Conservation (phyloP, 2,797 vertebrate genomes). For the Lerista edwardsae region DNA sequence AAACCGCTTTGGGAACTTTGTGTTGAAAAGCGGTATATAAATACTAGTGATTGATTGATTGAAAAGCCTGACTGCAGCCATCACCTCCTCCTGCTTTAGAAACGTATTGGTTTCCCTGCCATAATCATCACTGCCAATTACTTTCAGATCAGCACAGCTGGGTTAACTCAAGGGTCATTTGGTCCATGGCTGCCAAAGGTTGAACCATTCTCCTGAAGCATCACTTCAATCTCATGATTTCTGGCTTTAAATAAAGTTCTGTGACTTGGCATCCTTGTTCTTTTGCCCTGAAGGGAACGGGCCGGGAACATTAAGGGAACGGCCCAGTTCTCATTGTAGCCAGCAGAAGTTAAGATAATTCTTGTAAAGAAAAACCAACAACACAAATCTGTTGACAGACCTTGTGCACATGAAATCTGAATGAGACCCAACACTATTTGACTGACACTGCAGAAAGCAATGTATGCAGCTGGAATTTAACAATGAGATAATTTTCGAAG, state of each 20-base stretch:
- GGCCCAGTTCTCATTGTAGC: background rate
- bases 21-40: no score
- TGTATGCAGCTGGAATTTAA: conserved; percentile 40
- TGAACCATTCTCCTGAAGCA: no score
- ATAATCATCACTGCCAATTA: no score
- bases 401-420: conserved; percentile 13
- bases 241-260: background rate
- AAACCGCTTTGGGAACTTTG: no score
- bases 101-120: no score
- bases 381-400: background rate
- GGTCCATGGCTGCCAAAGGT: no score
- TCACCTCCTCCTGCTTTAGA: no score
- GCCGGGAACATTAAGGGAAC: background rate
- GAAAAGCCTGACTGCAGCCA: no score
- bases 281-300: no score
- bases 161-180: no score
- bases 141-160: no score
- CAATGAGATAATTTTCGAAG: conserved; percentile 37
- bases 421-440: conserved; percentile 36
- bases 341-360: background rate
- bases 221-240: background rate
- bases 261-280: background rate
- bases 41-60: no score
- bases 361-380: background rate
- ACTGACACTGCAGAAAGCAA: conserved; percentile 27